A percentile compares a stretch with the other conserved stretches of the same genome.
phyloP scores from a whole-genome alignment of 2,797 vertebrate species.

The Enteromius mattozi region DNA sequence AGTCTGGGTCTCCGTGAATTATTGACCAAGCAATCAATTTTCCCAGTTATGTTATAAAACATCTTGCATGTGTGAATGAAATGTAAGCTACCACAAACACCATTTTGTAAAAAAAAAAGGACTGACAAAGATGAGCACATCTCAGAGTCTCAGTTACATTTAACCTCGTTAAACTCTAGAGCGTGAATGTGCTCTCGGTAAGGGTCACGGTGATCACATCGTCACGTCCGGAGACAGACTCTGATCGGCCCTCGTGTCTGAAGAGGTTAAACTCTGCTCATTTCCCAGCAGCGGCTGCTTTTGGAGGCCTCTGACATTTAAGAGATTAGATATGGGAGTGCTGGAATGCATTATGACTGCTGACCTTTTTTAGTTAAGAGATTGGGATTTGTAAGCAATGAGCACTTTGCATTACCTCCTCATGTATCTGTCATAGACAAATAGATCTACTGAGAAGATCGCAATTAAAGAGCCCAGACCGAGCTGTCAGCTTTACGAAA shows the following conservation, averaged over 20 bases:
- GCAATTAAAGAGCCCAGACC: slow-evolving; percentile 23
- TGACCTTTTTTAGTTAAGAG: slow-evolving; percentile 71
- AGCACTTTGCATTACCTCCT: slow-evolving; percentile 69
- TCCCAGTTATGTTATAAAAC: neutral
- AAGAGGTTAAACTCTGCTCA: slow-evolving; percentile 55
- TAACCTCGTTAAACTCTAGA: slow-evolving; percentile 19
- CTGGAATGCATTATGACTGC: slow-evolving; percentile 65
- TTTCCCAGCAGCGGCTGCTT: slow-evolving; percentile 43
- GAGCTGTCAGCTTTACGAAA: neutral
- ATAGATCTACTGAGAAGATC: slow-evolving; percentile 38
- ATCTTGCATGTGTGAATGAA: neutral
- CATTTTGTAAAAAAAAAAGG: neutral
- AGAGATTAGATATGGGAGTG: slow-evolving; percentile 61
- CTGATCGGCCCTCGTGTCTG: slow-evolving; percentile 47
- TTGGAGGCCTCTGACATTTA: slow-evolving; percentile 60
- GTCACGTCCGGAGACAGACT: slow-evolving; percentile 25
- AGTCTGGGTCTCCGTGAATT: neutral
- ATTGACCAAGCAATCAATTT: neutral
- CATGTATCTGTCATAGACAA: slow-evolving; percentile 63
- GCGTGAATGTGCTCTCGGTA: neutral
- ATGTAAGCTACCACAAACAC: neutral
- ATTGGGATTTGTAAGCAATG: slow-evolving; percentile 60
- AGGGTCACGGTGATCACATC: slow-evolving; percentile 34
- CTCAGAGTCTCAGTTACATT: neutral
- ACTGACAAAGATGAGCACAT: neutral